Conservation (phyloP, 2,888 invertebrate genomes). For the Phalera bucephala region DNA sequence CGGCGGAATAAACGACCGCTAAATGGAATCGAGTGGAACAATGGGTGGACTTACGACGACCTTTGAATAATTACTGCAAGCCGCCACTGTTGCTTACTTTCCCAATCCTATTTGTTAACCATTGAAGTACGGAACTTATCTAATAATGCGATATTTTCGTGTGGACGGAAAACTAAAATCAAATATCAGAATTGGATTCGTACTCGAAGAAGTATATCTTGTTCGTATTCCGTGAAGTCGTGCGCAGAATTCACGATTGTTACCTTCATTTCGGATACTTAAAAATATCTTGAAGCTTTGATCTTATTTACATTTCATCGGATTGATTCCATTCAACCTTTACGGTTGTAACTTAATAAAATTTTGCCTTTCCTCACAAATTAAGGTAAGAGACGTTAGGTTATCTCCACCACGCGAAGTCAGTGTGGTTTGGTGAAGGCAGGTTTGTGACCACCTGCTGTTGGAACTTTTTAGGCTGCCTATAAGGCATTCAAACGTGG, state of each 20-base stretch:
- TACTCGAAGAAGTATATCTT: not conserved
- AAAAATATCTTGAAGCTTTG: too few species aligned
- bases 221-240: not conserved
- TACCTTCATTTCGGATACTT: too few species aligned
- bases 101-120: slow-evolving; percentile 36
- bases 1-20: slow-evolving; percentile 28
- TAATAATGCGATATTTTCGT: slow-evolving; percentile 20
- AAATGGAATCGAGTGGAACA: slow-evolving; percentile 41
- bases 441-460: too few species aligned
- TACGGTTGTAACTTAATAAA: not conserved
- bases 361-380: too few species aligned
- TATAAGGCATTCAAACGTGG: too few species aligned
- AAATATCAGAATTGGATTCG: not conserved
- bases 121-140: slow-evolving; percentile 21
- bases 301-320: not conserved
- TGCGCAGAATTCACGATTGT: not conserved
- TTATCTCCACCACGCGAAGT: too few species aligned
- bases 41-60: slow-evolving; percentile 34
- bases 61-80: slow-evolving; percentile 49
- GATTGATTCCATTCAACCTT: not conserved
- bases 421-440: too few species aligned
- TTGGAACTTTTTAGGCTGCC: too few species aligned
- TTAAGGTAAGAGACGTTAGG: too few species aligned
- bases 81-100: slow-evolving; percentile 26
- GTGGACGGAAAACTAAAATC: slow-evolving; percentile 8